Evolutionary conservation across 2,888 invertebrate species (phyloP).

Genomic region (Amorpha juglandis): DNA sequence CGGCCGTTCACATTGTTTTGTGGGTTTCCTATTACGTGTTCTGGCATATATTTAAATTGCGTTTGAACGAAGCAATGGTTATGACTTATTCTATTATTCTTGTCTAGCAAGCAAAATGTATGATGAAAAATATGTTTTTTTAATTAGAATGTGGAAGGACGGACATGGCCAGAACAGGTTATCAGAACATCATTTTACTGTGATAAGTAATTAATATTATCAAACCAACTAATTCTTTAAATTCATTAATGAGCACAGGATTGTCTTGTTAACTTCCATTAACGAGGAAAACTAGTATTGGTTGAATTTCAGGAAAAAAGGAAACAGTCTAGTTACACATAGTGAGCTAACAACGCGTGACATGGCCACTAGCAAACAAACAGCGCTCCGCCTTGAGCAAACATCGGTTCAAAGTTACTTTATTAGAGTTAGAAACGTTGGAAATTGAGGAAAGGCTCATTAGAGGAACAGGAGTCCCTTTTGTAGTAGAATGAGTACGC

Average conservation of each 20-base stretch:
- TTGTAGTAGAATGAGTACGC: slow-evolving; percentile 37
- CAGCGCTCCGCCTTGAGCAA: slow-evolving; percentile 58
- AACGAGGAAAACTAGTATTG: background rate
- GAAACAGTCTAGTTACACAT: slow-evolving; percentile 31
- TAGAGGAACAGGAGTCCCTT: slow-evolving; percentile 67
- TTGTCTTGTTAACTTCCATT: background rate
- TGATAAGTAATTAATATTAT: too few species aligned
- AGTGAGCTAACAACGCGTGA: slow-evolving; percentile 16
- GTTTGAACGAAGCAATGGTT: background rate
- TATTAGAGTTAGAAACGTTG: slow-evolving; percentile 33
- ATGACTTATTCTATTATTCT: background rate
- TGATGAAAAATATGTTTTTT: background rate
- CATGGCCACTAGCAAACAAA: slow-evolving; percentile 36
- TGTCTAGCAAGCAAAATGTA: background rate
- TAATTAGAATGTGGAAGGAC: too few species aligned
- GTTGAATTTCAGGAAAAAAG: slow-evolving; percentile 2
- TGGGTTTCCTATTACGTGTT: background rate
- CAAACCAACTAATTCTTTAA: background rate
- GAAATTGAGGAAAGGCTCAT: slow-evolving; percentile 64
- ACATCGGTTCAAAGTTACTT: slow-evolving; percentile 61
- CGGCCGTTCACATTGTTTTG: background rate
- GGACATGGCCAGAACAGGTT: too few species aligned
- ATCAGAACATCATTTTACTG: too few species aligned
- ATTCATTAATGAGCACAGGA: background rate
- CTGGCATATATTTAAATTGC: background rate